Evolutionary conservation across 2,888 invertebrate species (phyloP).

Genomic region (Drepanosiphum platanoidis): DNA sequence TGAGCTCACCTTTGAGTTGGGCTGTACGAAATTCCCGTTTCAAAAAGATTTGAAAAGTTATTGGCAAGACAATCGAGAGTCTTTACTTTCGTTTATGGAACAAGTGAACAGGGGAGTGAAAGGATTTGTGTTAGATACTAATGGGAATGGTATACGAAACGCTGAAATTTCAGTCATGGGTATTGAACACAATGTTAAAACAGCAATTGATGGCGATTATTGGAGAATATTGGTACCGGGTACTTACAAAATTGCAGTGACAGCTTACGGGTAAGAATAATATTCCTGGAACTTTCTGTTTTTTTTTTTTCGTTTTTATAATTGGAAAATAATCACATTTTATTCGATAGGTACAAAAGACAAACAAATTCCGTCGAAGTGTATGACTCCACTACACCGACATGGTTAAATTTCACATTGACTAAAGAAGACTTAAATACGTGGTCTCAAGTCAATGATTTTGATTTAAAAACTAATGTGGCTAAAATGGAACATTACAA

Average conservation of each 20-base stretch:
- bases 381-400: slow-evolving; percentile 66
- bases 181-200: slow-evolving; percentile 77
- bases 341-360: slow-evolving; percentile 72
- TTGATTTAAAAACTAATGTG: slow-evolving; percentile 67
- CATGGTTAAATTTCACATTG: slow-evolving; percentile 75
- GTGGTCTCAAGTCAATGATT: slow-evolving; percentile 86
- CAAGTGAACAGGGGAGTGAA: slow-evolving; percentile 88
- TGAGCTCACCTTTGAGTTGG: slow-evolving; percentile 94
- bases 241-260: slow-evolving; percentile 80
- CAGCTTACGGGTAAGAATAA: slow-evolving; percentile 75
- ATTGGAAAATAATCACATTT: slow-evolving; percentile 14
- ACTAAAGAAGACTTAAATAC: slow-evolving; percentile 83
- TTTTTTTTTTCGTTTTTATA: neutral
- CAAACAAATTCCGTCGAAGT: slow-evolving; percentile 74
- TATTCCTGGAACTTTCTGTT: neutral
- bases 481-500: slow-evolving; percentile 71
- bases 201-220: slow-evolving; percentile 85
- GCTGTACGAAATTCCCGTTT: slow-evolving; percentile 91
- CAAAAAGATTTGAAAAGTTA: slow-evolving; percentile 77
- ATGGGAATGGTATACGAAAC: slow-evolving; percentile 77
- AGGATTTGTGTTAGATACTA: slow-evolving; percentile 86
- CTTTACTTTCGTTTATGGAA: slow-evolving; percentile 86
- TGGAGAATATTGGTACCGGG: slow-evolving; percentile 92
- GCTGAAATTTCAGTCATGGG: slow-evolving; percentile 82
- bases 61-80: slow-evolving; percentile 90